Base-by-base conservation (phyloP, 2,797 vertebrate species). In the Tenualosa ilisha region DNA sequence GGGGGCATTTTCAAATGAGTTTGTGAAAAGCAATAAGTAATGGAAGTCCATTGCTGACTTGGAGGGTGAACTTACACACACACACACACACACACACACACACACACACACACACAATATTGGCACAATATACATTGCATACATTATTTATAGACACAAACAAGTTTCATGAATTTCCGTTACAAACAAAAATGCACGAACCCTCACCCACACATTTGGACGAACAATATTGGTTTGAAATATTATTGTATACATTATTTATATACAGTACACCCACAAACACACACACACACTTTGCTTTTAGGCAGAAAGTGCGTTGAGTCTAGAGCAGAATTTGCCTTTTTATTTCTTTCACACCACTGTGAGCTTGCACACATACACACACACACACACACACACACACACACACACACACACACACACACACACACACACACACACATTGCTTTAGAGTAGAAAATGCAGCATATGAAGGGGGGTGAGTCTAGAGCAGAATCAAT, bases 401-500 rank as follows among this genome's bases (percentile, higher is more conserved):
- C 84, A 87, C 88, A 88, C 89, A 90, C 87, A 61, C 3, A 61
- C 13, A 50, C 56, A 83, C 56, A 61, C 40, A 83, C 24, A 63
- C 12, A 20, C 54, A 46, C 56, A 83, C 13, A 50, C 56, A 83
- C 68, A 86, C 84, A 87, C 88, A 88, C 89, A 90, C 87, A 61
- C 3, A 61, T 4, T 3, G 12, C 24, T 31, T 24, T 26, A 9
- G 63, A 31, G 24, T 3, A 65, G 31, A 20, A 17, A 75, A 13
- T 43, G 68, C 68, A 75, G 68, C 68, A 75, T 75, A 0, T 40
- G 37, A 75, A 81, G 88, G 84, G 82, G 89, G 86, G 90, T 85
- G 90, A 90, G 90, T 87, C 82, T 83, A 88, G 89, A 86, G 87
- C 87, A 86, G 43, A 86, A 91, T 95, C 93, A 90, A 95, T 94